Base-by-base conservation (phyloP, 1,140 invertebrate species). In the Rhagoletis pomonella region DNA sequence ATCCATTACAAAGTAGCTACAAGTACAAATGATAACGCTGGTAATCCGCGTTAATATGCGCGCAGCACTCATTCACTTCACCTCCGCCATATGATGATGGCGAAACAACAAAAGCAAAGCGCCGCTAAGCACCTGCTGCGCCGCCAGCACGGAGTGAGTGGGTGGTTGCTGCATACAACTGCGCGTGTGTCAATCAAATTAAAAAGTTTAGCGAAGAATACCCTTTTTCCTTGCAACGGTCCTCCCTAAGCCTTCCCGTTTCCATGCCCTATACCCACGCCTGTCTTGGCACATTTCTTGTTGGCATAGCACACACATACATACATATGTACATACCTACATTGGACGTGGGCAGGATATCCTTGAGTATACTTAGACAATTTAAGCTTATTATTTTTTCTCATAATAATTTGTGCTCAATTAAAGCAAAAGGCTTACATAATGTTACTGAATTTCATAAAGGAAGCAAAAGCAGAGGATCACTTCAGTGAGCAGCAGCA, bases 391-490 rank as follows among this genome's bases (percentile, higher is more conserved):
- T 55, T 81, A 55, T 81, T 81, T 81, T 73, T n/a, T 4, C 47
- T 81, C 73, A 55, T 81, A 81, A 81, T 81, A 81, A 81, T 55
- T 81, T 81, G 73, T n/a, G 73, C 73, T 55, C 47, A 81, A 81
- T 81, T 81, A 81, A 19, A 55, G 44, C 47, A 81, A 81, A 81
- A 55, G n/a, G 73, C 73, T n/a, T 50, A 29, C 7, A 81, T 29
- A 81, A 19, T 19, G 19, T 81, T 44, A 50, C 44, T 77, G 55
- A 50, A 55, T 81, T 81, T 55, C 47, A 81, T 81, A 55, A 81
- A 81, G 17, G 12, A 42, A 47, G 7, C 42, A 44, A 2, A n/a
- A n/a, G n/a, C n/a, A n/a, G n/a, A n/a, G n/a, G n/a, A n/a, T n/a
- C n/a, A n/a, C n/a, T n/a, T n/a, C n/a, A n/a, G n/a, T n/a, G n/a